Evolutionary conservation across 2,888 invertebrate genomes (phyloP), one percentile per base, ranked within the genome.

Genomic region (Lasioglossum malachurum): DNA sequence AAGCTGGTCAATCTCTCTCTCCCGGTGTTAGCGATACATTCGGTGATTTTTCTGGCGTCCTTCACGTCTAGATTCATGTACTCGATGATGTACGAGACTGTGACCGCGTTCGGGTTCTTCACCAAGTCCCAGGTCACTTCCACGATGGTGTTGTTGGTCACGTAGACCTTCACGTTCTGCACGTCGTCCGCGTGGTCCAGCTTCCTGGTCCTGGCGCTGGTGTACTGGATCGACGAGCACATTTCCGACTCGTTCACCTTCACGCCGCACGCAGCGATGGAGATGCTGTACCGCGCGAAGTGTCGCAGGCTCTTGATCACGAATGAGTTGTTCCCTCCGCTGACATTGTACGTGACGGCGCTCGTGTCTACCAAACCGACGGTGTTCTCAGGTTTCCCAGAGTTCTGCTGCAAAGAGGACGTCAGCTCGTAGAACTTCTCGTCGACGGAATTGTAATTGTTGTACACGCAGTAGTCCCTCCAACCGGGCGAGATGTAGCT

Each of bases 31-130:
- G 96, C 95, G 0, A 97, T 95, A 91, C 97, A 97, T n/a, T 95
- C 94, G 2, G 92, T 92, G 5, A 90, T 90, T 64, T 94, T 94
- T 73, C 94, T 94, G 2, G 95, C 93, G 80, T 95, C 94, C 72
- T 94, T 94, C 27, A 94, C 91, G 75, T 95, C 95, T 1, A 93
- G 83, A 80, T 95, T 95, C 84, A 95, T 95, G 91, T 96, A 96
- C 87, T 96, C 96, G 19, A 97, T 93, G 38, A 96, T 95, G 93
- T 97, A 98, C 0, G 96, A 96, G 12, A 97, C 95, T 10, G 97
- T 96, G 4, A 96, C 92, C 0, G 97, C 97, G 93, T 98, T 98
- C 0, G 97, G 97, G 41, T 96, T 88, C n/a, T 91, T 89, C 0
- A 97, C 97, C 86, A 96, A 95, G 0, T 95, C 94, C 97, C 98